Conservation (phyloP, 2,888 invertebrate species). For the Trichogramma dendrolimi region DNA sequence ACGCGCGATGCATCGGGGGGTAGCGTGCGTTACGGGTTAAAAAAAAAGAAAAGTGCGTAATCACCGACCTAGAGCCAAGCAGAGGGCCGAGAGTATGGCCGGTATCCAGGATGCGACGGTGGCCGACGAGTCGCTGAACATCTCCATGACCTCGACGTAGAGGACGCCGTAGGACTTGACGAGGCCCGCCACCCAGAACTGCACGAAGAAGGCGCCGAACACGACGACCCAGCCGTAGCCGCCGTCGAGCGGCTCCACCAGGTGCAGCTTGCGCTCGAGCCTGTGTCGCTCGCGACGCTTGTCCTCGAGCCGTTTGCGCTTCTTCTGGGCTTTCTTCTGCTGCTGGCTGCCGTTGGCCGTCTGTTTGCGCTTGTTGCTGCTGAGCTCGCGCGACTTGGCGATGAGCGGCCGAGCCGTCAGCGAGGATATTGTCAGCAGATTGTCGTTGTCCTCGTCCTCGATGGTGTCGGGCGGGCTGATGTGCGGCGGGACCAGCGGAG, state of each 20-base stretch:
- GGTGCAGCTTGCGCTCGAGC: constrained; percentile 35
- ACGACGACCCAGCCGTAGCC: constrained; percentile 77
- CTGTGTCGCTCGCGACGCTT: constrained; percentile 13
- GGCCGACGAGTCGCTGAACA: constrained; percentile 70
- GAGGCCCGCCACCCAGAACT: constrained; percentile 76
- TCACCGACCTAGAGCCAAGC: constrained; percentile 66
- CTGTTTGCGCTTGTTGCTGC: constrained; percentile 2
- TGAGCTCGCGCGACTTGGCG: constrained; percentile 62
- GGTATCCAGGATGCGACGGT: constrained; percentile 78
- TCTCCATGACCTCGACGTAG: constrained; percentile 76
- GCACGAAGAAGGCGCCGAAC: constrained; percentile 73
- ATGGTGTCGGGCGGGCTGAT: constrained; percentile 53
- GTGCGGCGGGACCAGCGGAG: constrained; percentile 49
- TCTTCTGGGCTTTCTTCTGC: constrained; percentile 31
- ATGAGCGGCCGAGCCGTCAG: constrained; percentile 69
- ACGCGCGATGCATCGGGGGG: no score
- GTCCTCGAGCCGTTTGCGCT: constrained; percentile 28
- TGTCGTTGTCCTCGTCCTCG: constrained; percentile 68
- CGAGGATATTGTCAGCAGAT: constrained; percentile 68
- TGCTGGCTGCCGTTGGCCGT: constrained; percentile 27
- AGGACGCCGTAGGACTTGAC: constrained; percentile 78
- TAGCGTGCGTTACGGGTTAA: not conserved
- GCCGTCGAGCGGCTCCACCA: constrained; percentile 61
- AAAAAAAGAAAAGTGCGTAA: not conserved
- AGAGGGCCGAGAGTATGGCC: constrained; percentile 71